Evolutionary conservation across 2,888 invertebrate species (phyloP).

Genomic region (Catocala fraxini): DNA sequence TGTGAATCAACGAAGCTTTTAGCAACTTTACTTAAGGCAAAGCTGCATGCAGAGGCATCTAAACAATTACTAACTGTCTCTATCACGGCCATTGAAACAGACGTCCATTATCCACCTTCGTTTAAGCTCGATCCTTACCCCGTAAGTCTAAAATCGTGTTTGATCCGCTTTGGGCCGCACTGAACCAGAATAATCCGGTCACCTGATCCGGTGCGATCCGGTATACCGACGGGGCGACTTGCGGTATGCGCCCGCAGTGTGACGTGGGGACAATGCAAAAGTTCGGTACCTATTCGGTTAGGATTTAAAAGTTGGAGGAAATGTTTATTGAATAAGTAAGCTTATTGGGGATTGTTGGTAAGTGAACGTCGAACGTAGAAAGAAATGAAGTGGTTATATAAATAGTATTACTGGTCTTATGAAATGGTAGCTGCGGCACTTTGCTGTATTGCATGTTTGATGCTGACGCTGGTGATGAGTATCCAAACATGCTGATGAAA

Average conservation of each 20-base stretch:
- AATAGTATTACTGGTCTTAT: no score
- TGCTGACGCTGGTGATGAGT: no score
- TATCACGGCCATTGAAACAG: constrained; percentile 57
- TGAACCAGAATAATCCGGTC: constrained; percentile 83
- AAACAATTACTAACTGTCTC: constrained; percentile 40
- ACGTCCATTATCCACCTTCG: constrained; percentile 65
- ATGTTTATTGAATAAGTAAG: constrained; percentile 42
- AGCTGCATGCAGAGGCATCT: constrained; percentile 5
- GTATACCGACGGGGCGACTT: constrained; percentile 72
- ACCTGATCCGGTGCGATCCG: constrained; percentile 82
- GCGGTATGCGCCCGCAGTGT: constrained; percentile 56
- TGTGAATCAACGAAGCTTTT: background rate
- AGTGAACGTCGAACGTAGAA: background rate
- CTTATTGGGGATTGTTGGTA: constrained; percentile 7
- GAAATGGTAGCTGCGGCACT: no score
- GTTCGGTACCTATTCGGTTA: constrained; percentile 47
- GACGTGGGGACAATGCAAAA: constrained; percentile 42
- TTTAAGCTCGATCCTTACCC: constrained; percentile 68
- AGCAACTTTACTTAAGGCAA: background rate
- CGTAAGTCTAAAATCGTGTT: constrained; percentile 83
- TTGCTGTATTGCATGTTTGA: no score
- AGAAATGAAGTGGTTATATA: background rate
- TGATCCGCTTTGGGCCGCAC: constrained; percentile 78
- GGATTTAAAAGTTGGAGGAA: constrained; percentile 46
- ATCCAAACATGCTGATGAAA: no score